These are phyloP conservation scores for Tachuris rubrigastra DNA, from an alignment of 2,113 vertebrate species.

Conservation along the genomic window DNA sequence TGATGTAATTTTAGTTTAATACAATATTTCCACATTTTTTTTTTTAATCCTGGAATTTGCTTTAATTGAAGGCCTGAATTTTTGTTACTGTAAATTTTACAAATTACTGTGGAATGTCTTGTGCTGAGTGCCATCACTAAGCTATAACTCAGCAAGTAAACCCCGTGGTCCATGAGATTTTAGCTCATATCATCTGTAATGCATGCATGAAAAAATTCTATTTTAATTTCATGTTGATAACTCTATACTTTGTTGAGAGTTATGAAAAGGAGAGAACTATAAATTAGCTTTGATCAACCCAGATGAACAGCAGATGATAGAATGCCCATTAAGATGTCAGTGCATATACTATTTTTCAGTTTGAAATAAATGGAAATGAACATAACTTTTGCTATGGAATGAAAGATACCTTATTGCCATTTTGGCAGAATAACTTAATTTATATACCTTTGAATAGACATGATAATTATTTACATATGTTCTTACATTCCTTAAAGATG, in stretches of 20 bases:
- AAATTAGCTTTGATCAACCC: conserved; percentile 1
- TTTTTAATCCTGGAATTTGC: not conserved
- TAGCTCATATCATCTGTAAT: not conserved
- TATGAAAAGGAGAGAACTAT: not conserved
- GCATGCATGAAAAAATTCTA: not conserved
- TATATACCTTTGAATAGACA: not conserved
- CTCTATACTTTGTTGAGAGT: not conserved
- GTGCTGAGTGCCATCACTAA: not conserved
- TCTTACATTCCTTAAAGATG: not conserved
- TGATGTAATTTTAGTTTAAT: not conserved
- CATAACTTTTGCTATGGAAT: not conserved
- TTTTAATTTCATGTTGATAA: not conserved
- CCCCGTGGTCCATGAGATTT: not conserved
- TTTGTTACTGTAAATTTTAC: not conserved
- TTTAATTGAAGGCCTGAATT: not conserved
- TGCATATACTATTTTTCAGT: not conserved
- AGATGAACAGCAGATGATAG: not conserved
- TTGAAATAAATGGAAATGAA: conserved; percentile 24
- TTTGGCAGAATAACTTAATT: not conserved
- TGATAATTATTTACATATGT: not conserved
- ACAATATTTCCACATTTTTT: not conserved
- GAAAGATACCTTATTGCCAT: not conserved
- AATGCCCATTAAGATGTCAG: not conserved
- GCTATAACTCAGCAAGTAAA: not conserved
- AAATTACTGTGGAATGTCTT: not conserved